phyloP scores from a whole-genome alignment of 2,888 invertebrate genomes.

The Hirudinaria manillensis region DNA sequence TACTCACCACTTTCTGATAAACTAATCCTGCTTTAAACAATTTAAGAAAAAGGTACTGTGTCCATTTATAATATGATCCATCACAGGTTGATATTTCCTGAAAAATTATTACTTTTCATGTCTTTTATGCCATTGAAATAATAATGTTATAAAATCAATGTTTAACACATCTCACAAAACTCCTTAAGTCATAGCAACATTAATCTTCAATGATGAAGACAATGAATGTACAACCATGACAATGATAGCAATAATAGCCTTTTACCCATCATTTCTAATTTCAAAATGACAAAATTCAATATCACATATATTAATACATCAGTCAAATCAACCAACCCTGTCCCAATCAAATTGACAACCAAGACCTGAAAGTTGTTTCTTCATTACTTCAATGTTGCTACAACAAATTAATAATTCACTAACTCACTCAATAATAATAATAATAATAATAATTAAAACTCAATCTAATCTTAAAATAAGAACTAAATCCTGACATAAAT shows the following conservation, averaged over 20 bases:
- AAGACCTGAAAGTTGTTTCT: conserved; percentile 49
- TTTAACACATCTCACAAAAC: no score
- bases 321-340: conserved; percentile 55
- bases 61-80: conserved; percentile 84
- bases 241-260: no score
- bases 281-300: no score
- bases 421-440: background rate
- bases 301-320: no score
- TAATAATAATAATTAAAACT: background rate
- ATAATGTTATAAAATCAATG: no score
- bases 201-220: no score
- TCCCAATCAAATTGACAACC: conserved; percentile 78
- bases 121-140: no score
- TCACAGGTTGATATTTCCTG: conserved; percentile 59
- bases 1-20: conserved; percentile 71
- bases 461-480: no score
- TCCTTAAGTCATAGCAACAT: no score
- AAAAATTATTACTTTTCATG: background rate
- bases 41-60: conserved; percentile 85
- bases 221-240: no score
- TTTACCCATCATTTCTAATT: no score
- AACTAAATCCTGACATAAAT: no score
- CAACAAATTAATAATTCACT: conserved; percentile 33
- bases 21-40: conserved; percentile 75
- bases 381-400: conserved; percentile 54